Evolutionary conservation across 2,113 vertebrate genomes (phyloP), one percentile per base, ranked within the genome.

Genomic region (Leucoraja erinaceus): DNA sequence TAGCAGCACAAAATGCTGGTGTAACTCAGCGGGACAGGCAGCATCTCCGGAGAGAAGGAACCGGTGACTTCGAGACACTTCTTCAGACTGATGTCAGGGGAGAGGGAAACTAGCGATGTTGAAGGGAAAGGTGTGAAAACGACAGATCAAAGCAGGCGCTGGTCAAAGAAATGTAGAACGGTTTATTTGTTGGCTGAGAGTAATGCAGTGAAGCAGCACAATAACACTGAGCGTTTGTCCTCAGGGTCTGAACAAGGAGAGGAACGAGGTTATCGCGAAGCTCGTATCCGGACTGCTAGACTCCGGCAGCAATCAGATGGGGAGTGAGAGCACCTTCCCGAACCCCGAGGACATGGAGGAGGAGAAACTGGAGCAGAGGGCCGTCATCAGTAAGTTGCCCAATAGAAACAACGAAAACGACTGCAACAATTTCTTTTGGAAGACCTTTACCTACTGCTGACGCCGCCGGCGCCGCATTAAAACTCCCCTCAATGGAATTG

Each of bases 351-450:
- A 97, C 14, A 96, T 96, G 1, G 94, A 95, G 31, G 96, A 97
- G 94, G 95, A 95, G 22, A 97, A 96, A 59, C 94, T 97, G 95
- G 96, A 97, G 93, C 97, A 97, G 94, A 94, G 95, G 94, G 96
- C 96, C 0, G 94, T 95, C 93, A 93, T 97, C n/a, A 94, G 96
- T 5, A 96, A 95, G 47, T 95, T 97, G 92, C 96, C 97, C 8
- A 97, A 97, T 95, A 95, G 98, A 18, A 97, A 98, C 94, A 97
- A 98, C 95, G 98, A 98, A 95, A 97, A 97, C 0, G 97, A 97
- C 66, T 98, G 98, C 95, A 98, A 97, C 95, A 98, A 98, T 95
- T 98, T 98, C 97, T 98, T 98, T 96, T 98, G 98, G 98, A 98
- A 98, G 96, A 98, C 98, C 5, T n/a, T n/a, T n/a, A n/a, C n/a